Evolutionary conservation across 2,797 vertebrate genomes (phyloP).

Genomic region (Masticophis lateralis): DNA sequence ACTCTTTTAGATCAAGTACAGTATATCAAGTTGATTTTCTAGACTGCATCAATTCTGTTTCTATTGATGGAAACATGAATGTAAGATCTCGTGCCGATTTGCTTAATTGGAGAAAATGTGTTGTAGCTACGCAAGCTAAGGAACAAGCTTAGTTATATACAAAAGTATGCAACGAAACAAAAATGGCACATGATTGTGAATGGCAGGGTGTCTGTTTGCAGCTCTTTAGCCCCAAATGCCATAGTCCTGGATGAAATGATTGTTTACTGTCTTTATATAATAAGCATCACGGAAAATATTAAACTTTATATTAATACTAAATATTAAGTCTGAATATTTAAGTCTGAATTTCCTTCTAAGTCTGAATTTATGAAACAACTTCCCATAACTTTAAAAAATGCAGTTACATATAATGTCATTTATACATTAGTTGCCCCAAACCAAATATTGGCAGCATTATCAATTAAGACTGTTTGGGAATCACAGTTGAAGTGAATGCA

Average conservation of each 20-base stretch:
- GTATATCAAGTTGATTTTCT: background rate
- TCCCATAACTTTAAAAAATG: background rate
- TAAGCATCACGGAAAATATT: background rate
- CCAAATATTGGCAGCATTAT: background rate
- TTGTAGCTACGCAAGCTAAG: background rate
- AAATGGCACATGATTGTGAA: background rate
- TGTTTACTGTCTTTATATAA: background rate
- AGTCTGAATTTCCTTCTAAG: background rate
- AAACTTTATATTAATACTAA: background rate
- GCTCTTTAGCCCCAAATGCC: background rate
- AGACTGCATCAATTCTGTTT: background rate
- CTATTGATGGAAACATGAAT: background rate
- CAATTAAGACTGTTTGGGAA: slow-evolving; percentile 1
- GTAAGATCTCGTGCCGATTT: background rate
- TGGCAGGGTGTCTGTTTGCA: background rate
- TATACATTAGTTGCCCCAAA: background rate
- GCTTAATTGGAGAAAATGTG: background rate
- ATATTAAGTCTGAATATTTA: too few relatives aligned
- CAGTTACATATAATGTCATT: background rate
- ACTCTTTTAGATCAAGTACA: background rate
- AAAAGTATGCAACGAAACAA: background rate
- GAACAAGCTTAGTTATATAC: background rate
- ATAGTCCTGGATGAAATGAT: background rate
- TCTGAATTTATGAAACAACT: background rate
- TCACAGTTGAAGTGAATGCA: background rate